Evolutionary conservation across 2,888 invertebrate genomes (phyloP), one percentile per base, ranked within the genome.

Genomic region (Patella pellucida): DNA sequence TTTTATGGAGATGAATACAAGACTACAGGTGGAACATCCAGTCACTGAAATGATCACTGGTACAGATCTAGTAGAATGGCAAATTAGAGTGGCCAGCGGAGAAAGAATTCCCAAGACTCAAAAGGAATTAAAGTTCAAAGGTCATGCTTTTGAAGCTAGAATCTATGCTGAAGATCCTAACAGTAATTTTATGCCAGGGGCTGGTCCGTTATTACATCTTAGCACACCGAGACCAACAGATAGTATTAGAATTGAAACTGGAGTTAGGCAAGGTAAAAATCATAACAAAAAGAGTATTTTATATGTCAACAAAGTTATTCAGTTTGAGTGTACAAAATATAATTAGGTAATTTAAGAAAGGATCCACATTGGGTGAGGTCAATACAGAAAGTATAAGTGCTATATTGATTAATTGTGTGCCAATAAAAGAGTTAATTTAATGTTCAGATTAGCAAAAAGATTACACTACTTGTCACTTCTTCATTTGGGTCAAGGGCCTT

Each of bases 1-100:
- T 92, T 99, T 99, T 90, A 99, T 99, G 99, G 99, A 99, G 93
- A 99, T 99, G 99, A 99, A 99, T 91, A 99, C 99, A 0, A 93
- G 99, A 19, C 88, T 92, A 5, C 92, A 92, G 84, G 92, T 91
- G 72, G 89, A 89, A 78, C 91, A 91, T 72, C 91, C 91, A 2
- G 89, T 99, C 77, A 96, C 98, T 0, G 99, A 99, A 92, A 98
- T 98, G 95, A 96, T 99, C 69, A 99, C 99, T 62, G 96, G 95
- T 92, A 95, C 95, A 0, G 99, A 99, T 92, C 93, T 99, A 80
- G 99, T 99, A 0, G 98, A 99, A 90, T 99, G 99, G 99, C 99
- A 99, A 91, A 85, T 93, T 50, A 87, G 90, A 84, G 91, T 98
- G 69, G 98, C 99, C 0, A 93, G 95, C 52, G 98, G 98, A 0